These are phyloP conservation scores for Hypselothyrea guttata DNA, from an alignment of 2,888 invertebrate genomes.

Conservation along the genomic window DNA sequence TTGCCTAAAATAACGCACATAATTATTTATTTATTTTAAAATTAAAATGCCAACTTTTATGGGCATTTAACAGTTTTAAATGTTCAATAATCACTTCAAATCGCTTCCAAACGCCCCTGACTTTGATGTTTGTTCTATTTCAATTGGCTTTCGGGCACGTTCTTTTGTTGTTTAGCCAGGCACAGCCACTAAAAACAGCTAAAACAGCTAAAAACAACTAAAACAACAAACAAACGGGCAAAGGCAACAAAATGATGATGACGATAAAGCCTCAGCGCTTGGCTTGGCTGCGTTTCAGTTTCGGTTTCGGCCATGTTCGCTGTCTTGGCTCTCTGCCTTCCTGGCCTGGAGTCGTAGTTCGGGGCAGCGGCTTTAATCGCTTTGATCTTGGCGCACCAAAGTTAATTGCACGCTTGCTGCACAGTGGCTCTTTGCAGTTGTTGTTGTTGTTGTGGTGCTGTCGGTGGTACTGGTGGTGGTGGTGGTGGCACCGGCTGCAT, in stretches of 20 bases:
- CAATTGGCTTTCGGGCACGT: conserved; percentile 38
- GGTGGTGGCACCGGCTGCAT: conserved; percentile 19
- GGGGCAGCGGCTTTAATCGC: conserved; percentile 76
- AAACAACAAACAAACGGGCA: conserved; percentile 1
- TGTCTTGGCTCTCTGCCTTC: conserved; percentile 1
- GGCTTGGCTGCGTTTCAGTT: conserved; percentile 32
- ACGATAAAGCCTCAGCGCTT: conserved; percentile 39
- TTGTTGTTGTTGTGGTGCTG: conserved; percentile 24
- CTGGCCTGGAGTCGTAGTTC: conserved; percentile 18
- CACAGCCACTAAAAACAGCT: conserved; percentile 13
- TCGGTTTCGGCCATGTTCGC: conserved; percentile 18
- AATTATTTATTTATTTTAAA: too few relatives aligned
- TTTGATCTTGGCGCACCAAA: conserved; percentile 80
- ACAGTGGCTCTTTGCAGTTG: conserved; percentile 57
- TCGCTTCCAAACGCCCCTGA: neutral
- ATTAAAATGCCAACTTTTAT: conserved; percentile 39
- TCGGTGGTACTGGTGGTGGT: conserved; percentile 16
- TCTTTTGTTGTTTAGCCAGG: conserved; percentile 39
- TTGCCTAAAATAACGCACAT: too few relatives aligned
- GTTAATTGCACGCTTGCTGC: conserved; percentile 81
- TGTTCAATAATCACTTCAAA: conserved; percentile 42
- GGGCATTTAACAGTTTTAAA: conserved; percentile 65
- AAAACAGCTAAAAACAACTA: conserved; percentile 1
- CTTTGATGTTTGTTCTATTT: conserved; percentile 9
- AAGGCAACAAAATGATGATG: conserved; percentile 21